Evolutionary conservation across 2,888 invertebrate genomes (phyloP).

Genomic region (Polydrusus tereticollis): DNA sequence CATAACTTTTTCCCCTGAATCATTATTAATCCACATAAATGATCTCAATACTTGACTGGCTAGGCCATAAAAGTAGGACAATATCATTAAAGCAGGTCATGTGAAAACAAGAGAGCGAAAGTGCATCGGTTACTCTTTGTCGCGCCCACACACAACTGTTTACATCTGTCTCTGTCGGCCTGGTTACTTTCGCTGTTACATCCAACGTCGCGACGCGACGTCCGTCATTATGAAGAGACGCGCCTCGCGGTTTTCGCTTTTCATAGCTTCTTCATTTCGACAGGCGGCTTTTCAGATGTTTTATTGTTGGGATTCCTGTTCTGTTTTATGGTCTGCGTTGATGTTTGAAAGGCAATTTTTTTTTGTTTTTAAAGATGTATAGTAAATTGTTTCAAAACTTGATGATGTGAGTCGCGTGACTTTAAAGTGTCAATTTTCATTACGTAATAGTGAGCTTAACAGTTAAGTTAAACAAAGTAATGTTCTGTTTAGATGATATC

Average conservation of each 20-base stretch:
- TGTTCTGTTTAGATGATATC: too few relatives aligned
- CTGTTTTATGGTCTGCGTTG: not conserved
- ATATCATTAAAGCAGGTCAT: conserved; percentile 10
- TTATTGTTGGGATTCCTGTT: not conserved
- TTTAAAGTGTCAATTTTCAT: too few relatives aligned
- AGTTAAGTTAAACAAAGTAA: too few relatives aligned
- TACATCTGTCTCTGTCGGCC: conserved; percentile 3
- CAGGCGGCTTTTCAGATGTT: conserved; percentile 7
- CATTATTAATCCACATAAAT: conserved; percentile 2
- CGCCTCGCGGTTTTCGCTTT: not conserved
- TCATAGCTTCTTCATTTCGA: not conserved
- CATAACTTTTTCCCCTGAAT: not conserved
- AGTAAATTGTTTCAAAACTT: too few relatives aligned
- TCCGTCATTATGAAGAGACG: not conserved
- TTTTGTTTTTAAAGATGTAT: not conserved
- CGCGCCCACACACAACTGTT: not conserved
- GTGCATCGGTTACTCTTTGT: conserved; percentile 1
- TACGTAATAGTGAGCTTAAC: too few relatives aligned
- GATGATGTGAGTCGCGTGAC: too few relatives aligned
- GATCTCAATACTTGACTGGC: not conserved
- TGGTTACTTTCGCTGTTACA: conserved; percentile 4
- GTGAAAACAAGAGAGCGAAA: conserved; percentile 13
- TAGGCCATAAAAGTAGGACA: conserved; percentile 2
- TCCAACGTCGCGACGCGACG: conserved; percentile 5
- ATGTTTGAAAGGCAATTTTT: not conserved